These are phyloP conservation scores for Craseonycteris thonglongyai DNA, from an alignment of 2,113 vertebrate species.

Conservation along the genomic window DNA sequence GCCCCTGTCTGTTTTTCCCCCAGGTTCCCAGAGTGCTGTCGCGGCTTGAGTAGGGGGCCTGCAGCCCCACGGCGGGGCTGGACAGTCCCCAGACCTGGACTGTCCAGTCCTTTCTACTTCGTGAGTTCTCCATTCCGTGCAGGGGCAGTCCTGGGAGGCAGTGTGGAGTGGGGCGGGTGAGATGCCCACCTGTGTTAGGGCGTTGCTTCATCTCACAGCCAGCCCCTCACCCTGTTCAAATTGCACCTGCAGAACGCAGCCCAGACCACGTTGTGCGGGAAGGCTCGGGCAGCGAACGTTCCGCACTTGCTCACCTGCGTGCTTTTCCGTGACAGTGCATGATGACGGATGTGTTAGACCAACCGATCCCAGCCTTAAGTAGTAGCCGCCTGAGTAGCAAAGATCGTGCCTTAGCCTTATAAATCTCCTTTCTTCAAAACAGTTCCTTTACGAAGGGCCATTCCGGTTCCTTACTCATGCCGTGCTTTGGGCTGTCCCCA, in stretches of 20 bases:
- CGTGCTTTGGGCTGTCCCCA: background rate
- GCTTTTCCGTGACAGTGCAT: background rate
- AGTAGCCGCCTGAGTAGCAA: background rate
- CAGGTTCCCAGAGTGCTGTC: background rate
- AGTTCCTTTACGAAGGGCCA: background rate
- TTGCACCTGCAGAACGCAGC: background rate
- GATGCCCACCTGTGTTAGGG: background rate
- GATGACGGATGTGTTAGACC: background rate
- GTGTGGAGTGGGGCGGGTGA: too few relatives aligned
- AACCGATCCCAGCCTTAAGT: background rate
- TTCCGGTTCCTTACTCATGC: background rate
- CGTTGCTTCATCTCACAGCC: background rate
- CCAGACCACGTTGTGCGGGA: fast-evolving
- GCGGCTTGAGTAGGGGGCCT: background rate
- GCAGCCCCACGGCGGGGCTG: background rate
- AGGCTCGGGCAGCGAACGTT: background rate
- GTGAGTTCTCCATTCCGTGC: background rate
- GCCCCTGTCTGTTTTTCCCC: background rate
- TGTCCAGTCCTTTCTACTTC: background rate
- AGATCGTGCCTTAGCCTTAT: background rate
- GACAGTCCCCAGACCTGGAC: background rate
- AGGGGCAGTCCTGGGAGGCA: background rate
- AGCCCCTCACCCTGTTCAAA: background rate
- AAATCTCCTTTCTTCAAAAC: background rate
- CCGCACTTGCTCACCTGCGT: background rate